These are phyloP conservation scores for Antitype chi DNA, from an alignment of 2,888 invertebrate genomes.

Conservation along the genomic window DNA sequence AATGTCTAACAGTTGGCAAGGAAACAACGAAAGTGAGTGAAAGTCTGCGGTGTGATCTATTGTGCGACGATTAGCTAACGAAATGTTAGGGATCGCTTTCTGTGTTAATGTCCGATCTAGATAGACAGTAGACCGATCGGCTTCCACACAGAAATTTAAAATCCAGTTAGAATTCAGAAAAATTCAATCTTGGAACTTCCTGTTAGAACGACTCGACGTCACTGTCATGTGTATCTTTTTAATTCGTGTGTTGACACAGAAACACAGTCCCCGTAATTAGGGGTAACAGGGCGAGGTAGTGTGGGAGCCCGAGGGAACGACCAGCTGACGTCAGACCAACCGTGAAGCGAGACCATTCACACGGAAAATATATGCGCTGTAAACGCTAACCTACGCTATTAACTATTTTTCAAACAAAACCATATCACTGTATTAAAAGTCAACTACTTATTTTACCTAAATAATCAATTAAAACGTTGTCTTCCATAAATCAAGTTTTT, in stretches of 20 bases:
- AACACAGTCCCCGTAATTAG: slow-evolving; percentile 83
- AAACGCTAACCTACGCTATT: slow-evolving; percentile 62
- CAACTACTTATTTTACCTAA: slow-evolving; percentile 57
- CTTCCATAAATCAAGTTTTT: slow-evolving; percentile 78
- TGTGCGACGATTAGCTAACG: slow-evolving; percentile 64
- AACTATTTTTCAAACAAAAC: slow-evolving; percentile 51
- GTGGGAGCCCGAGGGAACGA: slow-evolving; percentile 77
- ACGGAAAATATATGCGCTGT: slow-evolving; percentile 75
- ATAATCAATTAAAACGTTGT: slow-evolving; percentile 65
- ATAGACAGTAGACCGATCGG: background rate
- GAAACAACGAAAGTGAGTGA: slow-evolving; percentile 81
- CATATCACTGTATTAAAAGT: slow-evolving; percentile 53
- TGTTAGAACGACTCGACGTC: slow-evolving; percentile 29
- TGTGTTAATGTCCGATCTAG: slow-evolving; percentile 27
- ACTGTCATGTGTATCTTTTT: slow-evolving; percentile 63
- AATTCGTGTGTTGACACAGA: slow-evolving; percentile 80
- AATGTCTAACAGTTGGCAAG: slow-evolving; percentile 76
- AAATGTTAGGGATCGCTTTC: slow-evolving; percentile 56
- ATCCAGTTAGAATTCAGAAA: background rate
- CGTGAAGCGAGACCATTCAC: slow-evolving; percentile 75
- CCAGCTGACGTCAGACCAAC: slow-evolving; percentile 79
- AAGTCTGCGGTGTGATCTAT: slow-evolving; percentile 75
- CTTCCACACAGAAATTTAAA: slow-evolving; percentile 18
- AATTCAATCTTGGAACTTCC: slow-evolving; percentile 33
- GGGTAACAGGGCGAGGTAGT: slow-evolving; percentile 76